Evolutionary conservation across 2,113 vertebrate genomes (phyloP).

Genomic region (Cheirogaleus medius): DNA sequence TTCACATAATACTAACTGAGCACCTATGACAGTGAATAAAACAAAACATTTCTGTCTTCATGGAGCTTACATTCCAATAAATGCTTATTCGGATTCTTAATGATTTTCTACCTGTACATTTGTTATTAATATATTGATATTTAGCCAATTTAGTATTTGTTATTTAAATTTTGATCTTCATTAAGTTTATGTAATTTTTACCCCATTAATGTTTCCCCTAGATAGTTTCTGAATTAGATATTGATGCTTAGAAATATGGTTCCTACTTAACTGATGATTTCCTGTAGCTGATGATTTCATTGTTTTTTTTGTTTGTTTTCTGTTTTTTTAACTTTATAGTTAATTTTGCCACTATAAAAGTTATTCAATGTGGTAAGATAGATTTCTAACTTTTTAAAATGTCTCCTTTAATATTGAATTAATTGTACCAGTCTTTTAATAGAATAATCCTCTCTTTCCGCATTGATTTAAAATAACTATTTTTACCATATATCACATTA

Average conservation of each 20-base stretch:
- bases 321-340: not conserved
- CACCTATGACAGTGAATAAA: not conserved
- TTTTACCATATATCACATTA: not conserved
- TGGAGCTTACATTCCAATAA: not conserved
- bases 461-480: not conserved
- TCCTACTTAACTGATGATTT: not conserved
- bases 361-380: not conserved
- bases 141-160: not conserved
- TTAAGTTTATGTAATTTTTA: not conserved
- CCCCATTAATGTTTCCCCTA: not conserved
- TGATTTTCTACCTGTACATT: not conserved
- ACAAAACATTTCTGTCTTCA: not conserved
- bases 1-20: not conserved
- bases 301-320: not conserved
- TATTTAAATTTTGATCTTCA: not conserved
- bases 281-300: not conserved
- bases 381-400: not conserved
- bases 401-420: not conserved
- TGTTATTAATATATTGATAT: not conserved
- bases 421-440: not conserved
- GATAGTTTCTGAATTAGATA: not conserved
- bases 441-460: not conserved
- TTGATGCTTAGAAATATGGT: not conserved
- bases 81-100: not conserved
- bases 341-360: not conserved